Base-by-base conservation (phyloP, 2,888 invertebrate species). In the Masnerella sp. region DNA sequence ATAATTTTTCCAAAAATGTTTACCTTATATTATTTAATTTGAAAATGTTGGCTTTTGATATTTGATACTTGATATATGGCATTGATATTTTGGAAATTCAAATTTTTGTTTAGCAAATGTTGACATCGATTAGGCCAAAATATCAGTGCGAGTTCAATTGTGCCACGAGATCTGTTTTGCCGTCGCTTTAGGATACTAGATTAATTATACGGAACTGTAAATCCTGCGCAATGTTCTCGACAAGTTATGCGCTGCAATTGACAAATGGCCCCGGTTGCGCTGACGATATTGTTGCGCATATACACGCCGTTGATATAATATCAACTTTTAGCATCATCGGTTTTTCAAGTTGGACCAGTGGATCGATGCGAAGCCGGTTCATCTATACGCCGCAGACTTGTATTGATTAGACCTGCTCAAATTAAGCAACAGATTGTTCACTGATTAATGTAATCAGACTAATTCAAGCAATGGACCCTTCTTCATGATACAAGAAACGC, bases 351-450 rank as follows among this genome's bases (percentile, higher is more conserved):
- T 17, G 40, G 40, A 54, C 14, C 61, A 32, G 32, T 42, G 40
- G 30, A 51, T 49, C 20, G 12, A 40, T 22, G 3, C 22, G 9
- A 12, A 12, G 20, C 5, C 7, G 0, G 17, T 12, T 7, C 40
- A 30, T 14, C 38, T 12, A 25, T 14, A 14, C 30, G 42, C 34
- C 25, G 51, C 43, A 42, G 47, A 11, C 32, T 22, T 38, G 18
- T 12, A 56, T 56, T 62, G 56, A 62, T 70, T 62, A 62, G 62
- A 62, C 47, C 43, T 56, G 64, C 42, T 64, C 49, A 34, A 64
- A 58, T 70, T 58, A 42, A 64, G 51, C 51, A 70, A 70, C 54
- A 62, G 68, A 68, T 59, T 68, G 59, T 68, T 30, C 59, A 30
- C 45, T 32, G 47, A 61, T 52, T n/a, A n/a, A 52, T 45, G 36